These are phyloP conservation scores for Erebia ligea DNA, from an alignment of 2,888 invertebrate genomes.

Conservation along the genomic window DNA sequence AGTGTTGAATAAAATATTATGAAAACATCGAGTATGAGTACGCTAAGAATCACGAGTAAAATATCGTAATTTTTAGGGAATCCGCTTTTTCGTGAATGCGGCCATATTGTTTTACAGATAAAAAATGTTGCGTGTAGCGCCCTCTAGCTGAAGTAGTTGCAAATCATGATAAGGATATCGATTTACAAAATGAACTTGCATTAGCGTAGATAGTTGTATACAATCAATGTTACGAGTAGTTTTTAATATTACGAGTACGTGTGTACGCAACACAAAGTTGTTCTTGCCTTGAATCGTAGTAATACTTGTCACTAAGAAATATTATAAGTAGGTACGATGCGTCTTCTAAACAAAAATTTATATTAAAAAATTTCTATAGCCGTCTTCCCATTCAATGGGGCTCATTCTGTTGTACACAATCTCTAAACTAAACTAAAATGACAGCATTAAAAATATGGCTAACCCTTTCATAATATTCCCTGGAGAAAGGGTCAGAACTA, in stretches of 20 bases:
- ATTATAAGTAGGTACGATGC: slow-evolving; percentile 8
- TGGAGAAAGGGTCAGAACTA: too few species aligned
- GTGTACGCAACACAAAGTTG: slow-evolving; percentile 32
- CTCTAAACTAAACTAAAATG: too few species aligned
- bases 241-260: slow-evolving; percentile 4
- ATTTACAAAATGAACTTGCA: slow-evolving; percentile 23
- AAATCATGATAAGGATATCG: slow-evolving; percentile 4
- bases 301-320: slow-evolving; percentile 11
- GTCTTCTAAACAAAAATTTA: not conserved
- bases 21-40: not conserved
- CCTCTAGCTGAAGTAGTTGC: slow-evolving; percentile 12
- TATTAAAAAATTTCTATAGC: not conserved
- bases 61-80: slow-evolving; percentile 6
- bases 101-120: slow-evolving; percentile 16
- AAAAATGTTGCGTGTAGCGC: slow-evolving; percentile 20
- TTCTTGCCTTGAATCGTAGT: slow-evolving; percentile 36
- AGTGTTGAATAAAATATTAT: not conserved
- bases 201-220: slow-evolving; percentile 43
- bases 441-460: too few species aligned
- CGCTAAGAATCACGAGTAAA: not conserved
- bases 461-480: too few species aligned
- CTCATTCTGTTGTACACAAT: too few species aligned
- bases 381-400: slow-evolving; percentile 10
- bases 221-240: slow-evolving; percentile 37
- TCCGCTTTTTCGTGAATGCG: not conserved